Percentiles rank a stretch among this genome's conserved stretches.
phyloP scores from a whole-genome alignment of 2,113 vertebrate species.

The Telmatochromis brichardi region DNA sequence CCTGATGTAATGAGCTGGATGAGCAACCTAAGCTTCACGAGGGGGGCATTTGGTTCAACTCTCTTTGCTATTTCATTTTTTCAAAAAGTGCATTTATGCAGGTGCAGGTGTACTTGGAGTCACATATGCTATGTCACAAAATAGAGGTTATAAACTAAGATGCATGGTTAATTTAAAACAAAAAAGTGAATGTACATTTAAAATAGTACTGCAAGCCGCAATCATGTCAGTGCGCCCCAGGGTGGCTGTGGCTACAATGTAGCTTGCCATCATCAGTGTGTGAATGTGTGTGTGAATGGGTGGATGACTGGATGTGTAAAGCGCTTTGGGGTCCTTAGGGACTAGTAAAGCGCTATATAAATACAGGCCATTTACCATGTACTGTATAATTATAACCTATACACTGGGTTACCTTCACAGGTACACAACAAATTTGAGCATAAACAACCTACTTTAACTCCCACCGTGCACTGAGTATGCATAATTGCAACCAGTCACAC shows the following conservation, averaged over 20 bases:
- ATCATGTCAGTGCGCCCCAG: neutral
- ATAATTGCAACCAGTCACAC: neutral
- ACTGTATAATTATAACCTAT: neutral
- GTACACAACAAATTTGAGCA: neutral
- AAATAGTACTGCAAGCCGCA: neutral
- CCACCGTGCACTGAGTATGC: accelerated
- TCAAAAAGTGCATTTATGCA: neutral
- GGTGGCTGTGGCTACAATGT: too few relatives aligned
- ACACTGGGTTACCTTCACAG: neutral
- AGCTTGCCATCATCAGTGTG: too few relatives aligned
- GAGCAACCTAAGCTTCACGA: neutral
- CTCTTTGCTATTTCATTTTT: neutral
- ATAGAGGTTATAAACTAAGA: neutral
- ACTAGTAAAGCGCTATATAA: too few relatives aligned
- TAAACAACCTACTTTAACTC: neutral
- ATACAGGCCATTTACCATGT: neutral
- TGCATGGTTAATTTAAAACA: neutral
- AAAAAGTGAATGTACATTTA: neutral
- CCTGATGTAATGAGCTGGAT: neutral
- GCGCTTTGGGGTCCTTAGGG: too few relatives aligned
- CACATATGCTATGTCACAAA: neutral
- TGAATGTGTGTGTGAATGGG: too few relatives aligned
- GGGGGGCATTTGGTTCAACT: neutral
- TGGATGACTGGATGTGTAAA: too few relatives aligned
- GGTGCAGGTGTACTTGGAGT: neutral